These are phyloP conservation scores for Chydorus sphaericus DNA, from an alignment of 2,888 invertebrate species.

Conservation along the genomic window DNA sequence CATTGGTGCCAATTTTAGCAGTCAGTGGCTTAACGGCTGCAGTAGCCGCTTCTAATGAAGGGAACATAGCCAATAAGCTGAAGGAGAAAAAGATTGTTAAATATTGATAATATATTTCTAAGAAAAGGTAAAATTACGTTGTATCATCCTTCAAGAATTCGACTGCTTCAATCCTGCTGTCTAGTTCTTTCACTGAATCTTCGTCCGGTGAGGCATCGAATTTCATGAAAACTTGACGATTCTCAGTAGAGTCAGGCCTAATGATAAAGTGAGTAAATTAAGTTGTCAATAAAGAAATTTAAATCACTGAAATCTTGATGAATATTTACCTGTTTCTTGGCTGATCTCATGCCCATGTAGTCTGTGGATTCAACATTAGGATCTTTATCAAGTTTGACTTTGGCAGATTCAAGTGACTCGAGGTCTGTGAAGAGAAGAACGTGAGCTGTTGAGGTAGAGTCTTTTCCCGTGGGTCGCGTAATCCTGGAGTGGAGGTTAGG, in stretches of 20 bases:
- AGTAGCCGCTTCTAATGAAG: background rate
- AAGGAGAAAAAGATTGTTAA: background rate
- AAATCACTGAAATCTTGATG: background rate
- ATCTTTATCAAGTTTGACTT: background rate
- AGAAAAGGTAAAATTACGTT: background rate
- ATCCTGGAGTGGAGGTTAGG: constrained; percentile 6
- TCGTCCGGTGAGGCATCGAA: background rate
- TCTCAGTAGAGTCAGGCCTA: background rate
- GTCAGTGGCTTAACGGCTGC: background rate
- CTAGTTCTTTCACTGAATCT: constrained; percentile 6
- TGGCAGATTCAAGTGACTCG: constrained; percentile 7
- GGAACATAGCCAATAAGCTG: background rate
- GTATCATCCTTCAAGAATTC: background rate
- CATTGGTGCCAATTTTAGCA: background rate
- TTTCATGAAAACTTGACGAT: background rate
- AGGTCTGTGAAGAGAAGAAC: constrained; percentile 5
- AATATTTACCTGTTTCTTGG: background rate
- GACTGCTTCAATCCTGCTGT: background rate
- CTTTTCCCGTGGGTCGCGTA: background rate
- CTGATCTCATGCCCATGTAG: constrained; percentile 7
- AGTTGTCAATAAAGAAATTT: background rate
- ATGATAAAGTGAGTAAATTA: background rate
- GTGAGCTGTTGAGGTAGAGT: background rate
- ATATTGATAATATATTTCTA: background rate
- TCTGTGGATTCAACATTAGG: background rate